These are phyloP conservation scores for Heliconius cydno DNA, from an alignment of 2,888 invertebrate genomes.

Conservation along the genomic window DNA sequence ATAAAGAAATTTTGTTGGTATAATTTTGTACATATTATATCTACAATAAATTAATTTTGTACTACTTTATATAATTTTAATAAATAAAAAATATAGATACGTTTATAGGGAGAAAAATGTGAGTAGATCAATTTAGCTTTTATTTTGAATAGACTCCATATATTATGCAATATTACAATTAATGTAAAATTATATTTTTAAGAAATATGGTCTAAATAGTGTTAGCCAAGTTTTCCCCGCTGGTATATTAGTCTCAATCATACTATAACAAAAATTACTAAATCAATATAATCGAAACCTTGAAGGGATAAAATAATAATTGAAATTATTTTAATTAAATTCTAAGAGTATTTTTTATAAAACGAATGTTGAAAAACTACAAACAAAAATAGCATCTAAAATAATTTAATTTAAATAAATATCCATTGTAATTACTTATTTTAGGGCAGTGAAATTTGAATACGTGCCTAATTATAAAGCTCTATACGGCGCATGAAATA, in stretches of 20 bases:
- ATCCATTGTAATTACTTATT: not conserved
- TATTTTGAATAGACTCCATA: not conserved
- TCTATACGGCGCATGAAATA: not conserved
- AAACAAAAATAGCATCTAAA: not conserved
- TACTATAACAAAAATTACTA: not conserved
- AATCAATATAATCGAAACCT: not conserved
- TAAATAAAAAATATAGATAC: not conserved
- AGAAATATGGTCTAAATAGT: not conserved
- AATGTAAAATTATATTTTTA: not conserved
- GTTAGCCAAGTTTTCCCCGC: not conserved
- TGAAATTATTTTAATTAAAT: not conserved
- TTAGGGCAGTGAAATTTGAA: slow-evolving; percentile 10
- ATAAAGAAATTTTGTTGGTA: not conserved
- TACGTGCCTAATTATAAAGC: not conserved
- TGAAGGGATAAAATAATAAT: not conserved
- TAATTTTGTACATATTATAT: slow-evolving; percentile 11
- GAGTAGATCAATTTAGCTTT: too few relatives aligned
- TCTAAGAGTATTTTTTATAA: slow-evolving; percentile 21
- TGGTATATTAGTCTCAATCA: not conserved
- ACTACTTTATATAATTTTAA: slow-evolving; percentile 3
- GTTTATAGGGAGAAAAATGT: too few relatives aligned
- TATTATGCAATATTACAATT: not conserved
- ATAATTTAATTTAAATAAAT: slow-evolving; percentile 19
- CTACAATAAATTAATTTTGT: slow-evolving; percentile 1
- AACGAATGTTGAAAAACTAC: not conserved